Evolutionary conservation across 2,888 invertebrate species (phyloP).

Genomic region (Protodeltote pygarga): DNA sequence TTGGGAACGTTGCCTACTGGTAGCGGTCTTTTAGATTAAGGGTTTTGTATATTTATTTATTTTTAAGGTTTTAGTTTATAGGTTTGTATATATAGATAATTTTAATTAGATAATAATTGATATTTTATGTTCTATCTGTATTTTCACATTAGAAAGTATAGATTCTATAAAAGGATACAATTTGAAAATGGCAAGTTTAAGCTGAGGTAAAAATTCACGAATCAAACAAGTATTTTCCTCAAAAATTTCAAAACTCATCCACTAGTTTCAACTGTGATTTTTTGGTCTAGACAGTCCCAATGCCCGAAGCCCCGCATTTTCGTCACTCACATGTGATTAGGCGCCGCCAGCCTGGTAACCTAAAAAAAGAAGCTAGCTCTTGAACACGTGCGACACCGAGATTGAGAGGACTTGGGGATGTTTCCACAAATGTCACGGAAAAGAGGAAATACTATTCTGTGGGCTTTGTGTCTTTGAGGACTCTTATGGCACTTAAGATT

Average conservation of each 20-base stretch:
- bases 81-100: too few relatives aligned
- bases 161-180: too few relatives aligned
- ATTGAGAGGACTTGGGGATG: conserved; percentile 24
- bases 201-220: too few relatives aligned
- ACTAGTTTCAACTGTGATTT: conserved; percentile 14
- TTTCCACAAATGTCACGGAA: conserved; percentile 10
- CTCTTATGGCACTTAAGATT: not conserved
- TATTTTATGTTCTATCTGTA: too few relatives aligned
- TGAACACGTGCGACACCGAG: conserved; percentile 42
- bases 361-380: conserved; percentile 39
- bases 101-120: too few relatives aligned
- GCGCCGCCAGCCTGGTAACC: conserved; percentile 39
- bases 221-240: too few relatives aligned
- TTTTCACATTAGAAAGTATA: too few relatives aligned
- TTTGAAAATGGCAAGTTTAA: too few relatives aligned
- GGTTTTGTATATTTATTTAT: too few relatives aligned
- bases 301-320: conserved; percentile 14
- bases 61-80: too few relatives aligned
- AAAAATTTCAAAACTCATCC: not conserved
- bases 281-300: conserved; percentile 10
- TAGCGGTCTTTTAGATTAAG: too few relatives aligned
- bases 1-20: too few relatives aligned
- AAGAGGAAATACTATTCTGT: not conserved
- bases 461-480: not conserved
- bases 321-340: conserved; percentile 38